phyloP scores from a whole-genome alignment of 1,140 invertebrate species.

The Tenebrio molitor region DNA sequence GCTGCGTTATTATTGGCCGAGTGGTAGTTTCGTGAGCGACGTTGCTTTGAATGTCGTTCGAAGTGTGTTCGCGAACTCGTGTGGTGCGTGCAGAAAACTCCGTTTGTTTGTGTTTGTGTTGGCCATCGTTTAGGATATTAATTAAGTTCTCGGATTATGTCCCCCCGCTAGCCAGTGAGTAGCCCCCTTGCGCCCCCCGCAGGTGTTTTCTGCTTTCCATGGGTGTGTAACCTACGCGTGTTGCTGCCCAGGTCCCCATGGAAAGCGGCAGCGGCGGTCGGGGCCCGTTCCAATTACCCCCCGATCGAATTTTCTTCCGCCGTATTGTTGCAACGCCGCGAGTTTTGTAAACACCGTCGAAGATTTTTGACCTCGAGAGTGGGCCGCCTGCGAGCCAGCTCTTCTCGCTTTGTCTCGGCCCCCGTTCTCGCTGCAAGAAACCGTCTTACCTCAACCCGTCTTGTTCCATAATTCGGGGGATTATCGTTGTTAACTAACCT shows the following conservation, averaged over 20 bases:
- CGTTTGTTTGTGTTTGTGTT: slow-evolving; percentile 30
- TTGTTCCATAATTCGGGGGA: neutral
- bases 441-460: neutral
- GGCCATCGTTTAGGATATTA: slow-evolving; percentile 11
- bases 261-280: too few relatives aligned
- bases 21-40: slow-evolving; percentile 29
- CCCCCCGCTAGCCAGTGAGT: neutral
- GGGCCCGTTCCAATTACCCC: too few relatives aligned
- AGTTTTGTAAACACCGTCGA: slow-evolving; percentile 15
- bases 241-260: slow-evolving; percentile 23
- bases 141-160: slow-evolving; percentile 14
- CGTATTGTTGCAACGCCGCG: too few relatives aligned
- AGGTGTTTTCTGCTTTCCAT: slow-evolving; percentile 34
- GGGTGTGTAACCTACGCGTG: slow-evolving; percentile 33
- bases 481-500: neutral
- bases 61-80: slow-evolving; percentile 34
- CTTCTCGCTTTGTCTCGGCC: slow-evolving; percentile 22
- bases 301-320: too few relatives aligned
- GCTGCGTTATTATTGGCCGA: slow-evolving; percentile 32
- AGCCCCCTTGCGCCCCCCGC: neutral
- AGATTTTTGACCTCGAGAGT: slow-evolving; percentile 36
- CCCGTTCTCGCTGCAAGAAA: neutral
- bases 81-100: slow-evolving; percentile 31
- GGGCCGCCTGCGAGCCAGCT: neutral
- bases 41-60: slow-evolving; percentile 14